Evolutionary conservation across 2,113 vertebrate species (phyloP).

Genomic region (Eudorcas thomsonii): DNA sequence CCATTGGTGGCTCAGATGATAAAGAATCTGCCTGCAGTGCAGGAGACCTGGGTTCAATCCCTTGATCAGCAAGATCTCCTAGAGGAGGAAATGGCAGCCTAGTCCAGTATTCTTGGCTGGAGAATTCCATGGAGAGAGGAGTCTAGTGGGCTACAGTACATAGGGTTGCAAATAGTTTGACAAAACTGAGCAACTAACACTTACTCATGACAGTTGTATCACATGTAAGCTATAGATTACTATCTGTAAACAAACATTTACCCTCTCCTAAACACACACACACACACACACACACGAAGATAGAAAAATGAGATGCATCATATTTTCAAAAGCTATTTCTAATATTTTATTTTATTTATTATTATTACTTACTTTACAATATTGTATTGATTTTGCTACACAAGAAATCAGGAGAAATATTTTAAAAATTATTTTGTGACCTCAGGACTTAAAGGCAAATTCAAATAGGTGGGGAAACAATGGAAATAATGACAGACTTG

Average conservation of each 20-base stretch:
- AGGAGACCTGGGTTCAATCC: neutral
- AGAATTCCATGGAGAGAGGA: neutral
- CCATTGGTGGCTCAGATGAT: neutral
- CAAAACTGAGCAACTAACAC: neutral
- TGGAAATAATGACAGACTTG: neutral
- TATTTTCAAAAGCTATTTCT: constrained; percentile 11
- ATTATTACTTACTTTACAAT: no score
- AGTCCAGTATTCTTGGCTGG: neutral
- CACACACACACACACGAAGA: neutral
- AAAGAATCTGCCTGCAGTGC: neutral
- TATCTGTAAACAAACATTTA: neutral
- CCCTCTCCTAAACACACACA: neutral
- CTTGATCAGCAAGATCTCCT: neutral
- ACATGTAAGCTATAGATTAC: neutral
- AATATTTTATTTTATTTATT: neutral
- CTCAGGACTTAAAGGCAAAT: constrained; percentile 30
- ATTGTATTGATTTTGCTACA: no score
- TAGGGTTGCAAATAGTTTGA: neutral
- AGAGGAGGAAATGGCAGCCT: neutral
- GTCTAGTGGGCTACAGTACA: neutral
- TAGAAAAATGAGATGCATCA: neutral
- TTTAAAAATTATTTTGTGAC: constrained; percentile 9
- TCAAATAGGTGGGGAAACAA: neutral
- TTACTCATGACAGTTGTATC: neutral
- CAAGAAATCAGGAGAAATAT: neutral